Percentiles rank a stretch among this genome's conserved stretches.
These are phyloP conservation scores for Centroberyx gerrardi DNA, from an alignment of 2,797 vertebrate genomes.

Conservation along the genomic window DNA sequence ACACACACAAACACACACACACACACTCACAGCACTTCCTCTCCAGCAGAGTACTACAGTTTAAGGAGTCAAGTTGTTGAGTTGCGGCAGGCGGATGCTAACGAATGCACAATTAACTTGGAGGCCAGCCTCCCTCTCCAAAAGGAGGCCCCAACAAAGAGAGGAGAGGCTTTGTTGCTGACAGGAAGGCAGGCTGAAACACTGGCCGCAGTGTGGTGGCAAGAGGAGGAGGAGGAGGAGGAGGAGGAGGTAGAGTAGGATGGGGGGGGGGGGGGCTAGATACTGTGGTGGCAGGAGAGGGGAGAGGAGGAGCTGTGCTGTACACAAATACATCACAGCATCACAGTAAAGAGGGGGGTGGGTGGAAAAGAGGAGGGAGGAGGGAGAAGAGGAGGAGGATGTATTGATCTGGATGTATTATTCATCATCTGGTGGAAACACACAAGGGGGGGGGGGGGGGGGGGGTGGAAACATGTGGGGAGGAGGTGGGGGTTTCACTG, in stretches of 20 bases:
- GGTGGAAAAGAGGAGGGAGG: neutral
- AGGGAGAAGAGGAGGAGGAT: neutral
- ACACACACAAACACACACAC: slow-evolving; percentile 12
- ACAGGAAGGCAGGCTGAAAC: slow-evolving; percentile 79
- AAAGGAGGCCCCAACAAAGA: slow-evolving; percentile 76
- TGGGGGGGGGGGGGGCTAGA: slow-evolving; percentile 55
- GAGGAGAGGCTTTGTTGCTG: slow-evolving; percentile 80
- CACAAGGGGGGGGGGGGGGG: neutral
- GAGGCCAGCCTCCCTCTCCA: slow-evolving; percentile 63
- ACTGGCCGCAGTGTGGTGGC: slow-evolving; percentile 78
- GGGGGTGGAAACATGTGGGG: neutral
- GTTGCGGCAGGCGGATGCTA: slow-evolving; percentile 71
- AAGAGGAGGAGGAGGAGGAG: slow-evolving; percentile 55
- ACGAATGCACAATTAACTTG: slow-evolving; percentile 79
- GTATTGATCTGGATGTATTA: too few species aligned
- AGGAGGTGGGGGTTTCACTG: neutral
- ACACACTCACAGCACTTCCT: slow-evolving; percentile 29
- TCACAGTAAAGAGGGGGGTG: slow-evolving; percentile 30
- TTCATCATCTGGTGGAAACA: too few species aligned
- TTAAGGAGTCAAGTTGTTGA: slow-evolving; percentile 80
- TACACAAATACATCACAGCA: slow-evolving; percentile 74
- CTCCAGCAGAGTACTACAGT: slow-evolving; percentile 43
- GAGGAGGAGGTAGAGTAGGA: slow-evolving; percentile 54
- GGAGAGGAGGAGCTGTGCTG: slow-evolving; percentile 57
- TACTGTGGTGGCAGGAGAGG: slow-evolving; percentile 40